Evolutionary conservation across 2,888 invertebrate genomes (phyloP), one percentile per base, ranked within the genome.

Genomic region (Entomobrya proxima): DNA sequence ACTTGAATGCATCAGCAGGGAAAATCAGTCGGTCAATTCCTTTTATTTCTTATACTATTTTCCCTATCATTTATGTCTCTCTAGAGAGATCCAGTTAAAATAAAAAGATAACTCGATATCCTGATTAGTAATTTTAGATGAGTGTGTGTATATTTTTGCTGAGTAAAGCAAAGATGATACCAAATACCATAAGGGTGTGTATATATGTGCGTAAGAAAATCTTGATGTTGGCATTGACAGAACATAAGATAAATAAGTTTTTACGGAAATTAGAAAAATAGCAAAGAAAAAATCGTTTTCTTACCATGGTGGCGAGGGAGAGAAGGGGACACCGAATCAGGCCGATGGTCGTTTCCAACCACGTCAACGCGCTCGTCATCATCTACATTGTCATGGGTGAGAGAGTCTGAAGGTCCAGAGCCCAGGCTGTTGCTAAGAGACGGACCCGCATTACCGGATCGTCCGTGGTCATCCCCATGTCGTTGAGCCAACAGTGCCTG

Each of bases 331-430:
- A 90, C 90, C 15, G 90, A 90, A 85, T 91, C 91, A 27, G 90
- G 90, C 77, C 90, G 89, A 69, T 89, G 90, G 91, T 96, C 96
- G 76, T 96, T 95, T 37, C 96, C 96, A 0, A 97, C 97, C 0
- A 97, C 97, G 30, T 97, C 97, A 92, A 97, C 97, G 91, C 97
- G 92, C 91, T 96, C 95, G 92, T 97, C 97, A 86, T 96, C 96
- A 90, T 97, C 97, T 72, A 91, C 90, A 75, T 92, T 91, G 75
- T 90, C 91, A 86, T 89, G 90, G 89, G 88, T 89, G 69, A 90
- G 90, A 88, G 90, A 90, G 86, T 90, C 90, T 13, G 90, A 89
- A 47, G 89, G 89, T 72, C 90, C 90, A 11, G 90, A 90, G 61
- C 90, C 89, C 69, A 89, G 87, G 79, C 88, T 89, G 86, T 89